Evolutionary conservation across 2,888 invertebrate species (phyloP).

Genomic region (Nezara viridula): DNA sequence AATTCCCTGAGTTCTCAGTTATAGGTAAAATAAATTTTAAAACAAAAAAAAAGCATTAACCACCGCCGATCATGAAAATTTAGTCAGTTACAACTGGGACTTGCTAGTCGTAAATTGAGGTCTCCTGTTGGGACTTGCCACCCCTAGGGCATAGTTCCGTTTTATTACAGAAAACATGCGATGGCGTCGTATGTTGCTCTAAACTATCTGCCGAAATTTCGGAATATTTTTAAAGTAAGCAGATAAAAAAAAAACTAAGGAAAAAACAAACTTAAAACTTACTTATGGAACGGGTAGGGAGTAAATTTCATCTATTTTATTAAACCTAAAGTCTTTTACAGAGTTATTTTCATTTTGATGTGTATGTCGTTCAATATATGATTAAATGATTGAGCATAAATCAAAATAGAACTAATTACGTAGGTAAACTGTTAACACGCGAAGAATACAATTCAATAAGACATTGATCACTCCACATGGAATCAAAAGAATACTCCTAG

Average conservation of each 20-base stretch:
- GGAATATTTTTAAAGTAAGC: not conserved
- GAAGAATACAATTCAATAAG: no score
- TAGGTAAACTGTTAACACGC: no score
- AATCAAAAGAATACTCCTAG: no score
- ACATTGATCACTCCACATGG: no score
- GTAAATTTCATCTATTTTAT: no score
- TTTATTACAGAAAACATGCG: constrained; percentile 14
- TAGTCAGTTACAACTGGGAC: not conserved
- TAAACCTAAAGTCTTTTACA: no score
- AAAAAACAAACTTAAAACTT: no score
- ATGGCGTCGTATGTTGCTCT: not conserved
- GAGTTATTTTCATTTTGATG: no score
- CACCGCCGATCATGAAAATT: not conserved
- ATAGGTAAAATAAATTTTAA: not conserved
- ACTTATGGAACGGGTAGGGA: no score
- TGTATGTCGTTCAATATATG: no score
- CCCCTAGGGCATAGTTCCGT: not conserved
- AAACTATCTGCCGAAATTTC: not conserved
- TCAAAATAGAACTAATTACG: no score
- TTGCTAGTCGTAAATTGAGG: not conserved
- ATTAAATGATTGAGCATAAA: no score
- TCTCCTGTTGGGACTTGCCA: not conserved
- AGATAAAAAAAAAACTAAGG: not conserved
- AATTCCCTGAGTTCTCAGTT: not conserved
- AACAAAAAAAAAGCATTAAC: not conserved